These are phyloP conservation scores for Rhizoglyphus robini DNA, from an alignment of 1,140 invertebrate genomes.

Conservation along the genomic window DNA sequence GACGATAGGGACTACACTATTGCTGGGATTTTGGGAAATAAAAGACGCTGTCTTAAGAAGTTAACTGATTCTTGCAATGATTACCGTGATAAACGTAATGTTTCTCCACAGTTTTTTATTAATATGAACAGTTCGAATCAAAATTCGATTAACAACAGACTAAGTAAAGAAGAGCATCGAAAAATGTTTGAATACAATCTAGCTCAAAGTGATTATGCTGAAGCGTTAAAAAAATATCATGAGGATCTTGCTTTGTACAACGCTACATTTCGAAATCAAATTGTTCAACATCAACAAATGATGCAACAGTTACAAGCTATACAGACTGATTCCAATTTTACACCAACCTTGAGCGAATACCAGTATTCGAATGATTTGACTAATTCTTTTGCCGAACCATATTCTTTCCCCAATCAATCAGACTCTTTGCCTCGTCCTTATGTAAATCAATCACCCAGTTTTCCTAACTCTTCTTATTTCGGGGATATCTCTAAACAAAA, in stretches of 20 bases:
- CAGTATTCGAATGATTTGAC: too few relatives aligned
- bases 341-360: background rate
- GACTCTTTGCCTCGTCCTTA: too few relatives aligned
- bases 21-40: constrained; percentile 9
- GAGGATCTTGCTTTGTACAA: constrained; percentile 15
- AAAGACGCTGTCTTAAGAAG: constrained; percentile 15
- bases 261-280: background rate
- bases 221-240: constrained; percentile 21
- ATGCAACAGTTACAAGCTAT: background rate
- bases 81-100: background rate
- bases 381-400: too few relatives aligned
- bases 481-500: too few relatives aligned
- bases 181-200: constrained; percentile 59
- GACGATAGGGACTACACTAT: constrained; percentile 14
- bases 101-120: background rate
- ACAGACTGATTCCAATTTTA: background rate
- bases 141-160: background rate
- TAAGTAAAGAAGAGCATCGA: constrained; percentile 49
- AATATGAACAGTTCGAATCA: background rate
- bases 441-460: too few relatives aligned
- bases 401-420: too few relatives aligned
- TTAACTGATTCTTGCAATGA: background rate
- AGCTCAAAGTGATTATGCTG: constrained; percentile 46
- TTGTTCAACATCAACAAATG: too few relatives aligned
- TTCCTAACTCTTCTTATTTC: too few relatives aligned